Evolutionary conservation across 2,888 invertebrate genomes (phyloP), one percentile per base, ranked within the genome.

Genomic region (Torymus auratus): DNA sequence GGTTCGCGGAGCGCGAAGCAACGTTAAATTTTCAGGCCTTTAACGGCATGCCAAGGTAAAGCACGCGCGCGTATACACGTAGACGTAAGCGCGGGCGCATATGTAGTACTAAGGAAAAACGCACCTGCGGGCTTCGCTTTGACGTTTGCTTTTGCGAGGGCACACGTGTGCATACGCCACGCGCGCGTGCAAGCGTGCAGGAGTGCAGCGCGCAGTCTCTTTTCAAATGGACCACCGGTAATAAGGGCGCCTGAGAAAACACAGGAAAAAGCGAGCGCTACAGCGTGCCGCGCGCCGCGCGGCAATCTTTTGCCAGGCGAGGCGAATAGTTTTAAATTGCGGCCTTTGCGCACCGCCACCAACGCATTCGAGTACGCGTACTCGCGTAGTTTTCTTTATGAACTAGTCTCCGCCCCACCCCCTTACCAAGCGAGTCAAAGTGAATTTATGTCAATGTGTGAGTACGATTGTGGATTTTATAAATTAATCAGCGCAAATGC

Each of bases 221-320:
- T 68, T 75, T 55, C 50, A 68, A 68, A 75, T 75, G 61, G 75
- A 75, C 75, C 75, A 68, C 52, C 23, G 15, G 60, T 75, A 68
- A 75, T 75, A 75, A 50, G 67, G 60, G 52, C 50, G 61, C 67
- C 61, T 15, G 28, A 13, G 28, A 56, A 50, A 69, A 69, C 52
- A 62, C 62, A 62, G 60, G 15, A 60, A 60, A 55, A 67, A 50
- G 17, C 50, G 15, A 13, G 14, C 41, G n/a, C 7, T 11, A 14
- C 14, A 5, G 55, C 4, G 62, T 15, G 62, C n/a, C 41, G 7
- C 12, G 55, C 4, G 62, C 17, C 55, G 11, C 41, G 7, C 12
- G 62, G n/a, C 65, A 65, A 67, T 65, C 69, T 69, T 77, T 69
- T 77, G 69, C 61, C 69, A 61, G 55, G 15, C 62, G 17, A 77